These are phyloP conservation scores for Gila orcuttii DNA, from an alignment of 2,113 vertebrate genomes.

Conservation along the genomic window DNA sequence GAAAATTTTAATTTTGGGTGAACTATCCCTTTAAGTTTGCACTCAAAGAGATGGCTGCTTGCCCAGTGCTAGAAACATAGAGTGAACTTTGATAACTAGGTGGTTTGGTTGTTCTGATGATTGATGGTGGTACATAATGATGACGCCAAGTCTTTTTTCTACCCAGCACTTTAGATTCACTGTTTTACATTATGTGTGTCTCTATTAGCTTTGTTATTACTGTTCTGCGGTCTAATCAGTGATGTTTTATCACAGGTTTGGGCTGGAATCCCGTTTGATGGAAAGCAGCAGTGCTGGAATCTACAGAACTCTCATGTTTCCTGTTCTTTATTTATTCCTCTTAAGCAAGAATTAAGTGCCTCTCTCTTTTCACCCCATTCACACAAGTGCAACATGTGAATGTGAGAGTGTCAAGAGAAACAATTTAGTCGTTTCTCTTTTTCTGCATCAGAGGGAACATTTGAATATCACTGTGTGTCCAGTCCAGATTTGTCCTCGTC, in stretches of 20 bases:
- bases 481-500: constrained; percentile 44
- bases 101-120: background rate
- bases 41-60: background rate
- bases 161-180: background rate
- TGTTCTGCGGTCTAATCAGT: background rate
- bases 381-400: background rate
- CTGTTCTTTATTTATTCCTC: constrained; percentile 4
- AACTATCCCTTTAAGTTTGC: background rate
- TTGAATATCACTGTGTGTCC: constrained; percentile 37
- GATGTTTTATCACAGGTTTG: background rate
- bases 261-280: background rate
- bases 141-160: background rate
- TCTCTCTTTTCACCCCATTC: constrained; percentile 7
- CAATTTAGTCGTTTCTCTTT: constrained; percentile 23
- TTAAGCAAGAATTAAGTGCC: constrained; percentile 17
- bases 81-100: background rate
- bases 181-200: background rate
- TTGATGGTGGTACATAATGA: background rate
- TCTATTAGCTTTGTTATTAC: background rate
- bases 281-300: background rate
- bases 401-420: constrained; percentile 21
- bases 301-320: background rate
- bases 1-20: too few species aligned
- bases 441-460: constrained; percentile 39
- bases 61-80: background rate